Base-by-base conservation (phyloP, 2,113 vertebrate species). In the Clarias gariepinus region DNA sequence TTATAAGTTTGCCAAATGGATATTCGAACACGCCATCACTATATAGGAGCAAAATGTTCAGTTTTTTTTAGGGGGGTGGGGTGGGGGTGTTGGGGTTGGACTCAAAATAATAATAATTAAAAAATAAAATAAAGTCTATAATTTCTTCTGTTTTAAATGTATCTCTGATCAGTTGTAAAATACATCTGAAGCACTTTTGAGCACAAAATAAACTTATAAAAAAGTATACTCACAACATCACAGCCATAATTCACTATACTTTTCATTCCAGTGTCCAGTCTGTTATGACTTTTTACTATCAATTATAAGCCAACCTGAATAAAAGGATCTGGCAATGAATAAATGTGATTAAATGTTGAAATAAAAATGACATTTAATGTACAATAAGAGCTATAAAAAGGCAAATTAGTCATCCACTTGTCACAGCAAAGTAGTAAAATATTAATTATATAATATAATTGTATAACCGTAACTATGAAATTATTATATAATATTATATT, bases 1-100 rank as follows among this genome's bases (percentile, higher is more conserved):
- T 81, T 13, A 55, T 12, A 84, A 76, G 52, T 86, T 73, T 53
- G 84, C 79, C 69, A 86, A 80, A 53, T n/a, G 66, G 11, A 66
- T 10, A 6, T 83, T 55, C 36, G n/a, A 64, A 73, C 73, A 58
- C 63, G 11, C 28, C 28, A 18, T 8, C 11, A 33, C 21, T 33
- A 18, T 30, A 18, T 6, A 58, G 76, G 18, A 9, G 4, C 23
- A 76, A 53, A 53, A 53, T 76, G 52, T 18, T 13, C 21, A 12
- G 9, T 0, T 33, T 33, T 33, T 2, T 36, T 71, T n/a, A n/a
- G n/a, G n/a, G n/a, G n/a, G n/a, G n/a, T n/a, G n/a, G n/a, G n/a
- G n/a, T n/a, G n/a, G n/a, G n/a, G n/a, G 33, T 19, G 73, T 57
- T 0, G 15, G 19, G 30, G n/a, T n/a, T n/a, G n/a, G n/a, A n/a